Percentiles rank a stretch among this genome's conserved stretches.
Evolutionary conservation across 2,113 vertebrate species (phyloP).

Genomic region (Indicator indicator): DNA sequence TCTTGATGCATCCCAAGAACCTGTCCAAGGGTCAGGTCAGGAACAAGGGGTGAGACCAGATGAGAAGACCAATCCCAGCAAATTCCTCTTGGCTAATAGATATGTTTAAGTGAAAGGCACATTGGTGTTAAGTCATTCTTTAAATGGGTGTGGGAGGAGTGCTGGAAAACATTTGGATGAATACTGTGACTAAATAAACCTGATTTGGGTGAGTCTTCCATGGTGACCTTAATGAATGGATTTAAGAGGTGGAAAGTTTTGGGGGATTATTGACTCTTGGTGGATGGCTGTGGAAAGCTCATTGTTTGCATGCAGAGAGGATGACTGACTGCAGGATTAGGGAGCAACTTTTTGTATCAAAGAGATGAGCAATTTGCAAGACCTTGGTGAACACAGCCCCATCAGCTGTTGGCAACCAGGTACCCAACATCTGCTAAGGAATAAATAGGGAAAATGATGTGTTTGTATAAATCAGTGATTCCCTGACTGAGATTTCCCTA

Average conservation of each 20-base stretch:
- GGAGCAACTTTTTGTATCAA: background rate
- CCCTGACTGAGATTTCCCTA: background rate
- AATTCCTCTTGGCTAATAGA: background rate
- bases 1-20: background rate
- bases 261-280: background rate
- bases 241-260: background rate
- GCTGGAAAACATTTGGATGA: slow-evolving; percentile 7
- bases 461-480: background rate
- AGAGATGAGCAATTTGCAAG: background rate
- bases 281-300: background rate
- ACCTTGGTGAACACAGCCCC: background rate
- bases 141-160: slow-evolving; percentile 25
- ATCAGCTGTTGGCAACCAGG: background rate
- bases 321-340: background rate
- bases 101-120: background rate
- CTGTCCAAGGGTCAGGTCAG: background rate
- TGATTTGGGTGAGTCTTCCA: background rate
- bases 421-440: background rate
- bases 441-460: background rate
- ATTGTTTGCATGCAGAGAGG: background rate
- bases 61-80: background rate
- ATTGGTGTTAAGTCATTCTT: slow-evolving; percentile 11
- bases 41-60: background rate
- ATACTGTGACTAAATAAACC: background rate
- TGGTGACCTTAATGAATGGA: background rate